These are phyloP conservation scores for Sebastes steindachneri DNA, from an alignment of 2,797 vertebrate genomes.

Conservation along the genomic window DNA sequence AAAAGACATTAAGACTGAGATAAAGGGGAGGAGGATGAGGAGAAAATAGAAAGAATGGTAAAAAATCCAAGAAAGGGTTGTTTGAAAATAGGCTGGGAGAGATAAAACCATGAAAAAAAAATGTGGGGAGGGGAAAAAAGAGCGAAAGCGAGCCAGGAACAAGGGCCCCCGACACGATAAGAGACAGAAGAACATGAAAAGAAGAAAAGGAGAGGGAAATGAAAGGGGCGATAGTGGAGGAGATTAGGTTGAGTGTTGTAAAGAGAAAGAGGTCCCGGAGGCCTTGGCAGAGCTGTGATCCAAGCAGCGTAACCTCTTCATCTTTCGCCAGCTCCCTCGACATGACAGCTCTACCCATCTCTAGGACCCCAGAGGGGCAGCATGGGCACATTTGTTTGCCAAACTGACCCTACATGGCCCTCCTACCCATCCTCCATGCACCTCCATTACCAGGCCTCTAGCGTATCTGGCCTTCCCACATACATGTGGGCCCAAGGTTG, in stretches of 20 bases:
- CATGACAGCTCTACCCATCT: slow-evolving; percentile 65
- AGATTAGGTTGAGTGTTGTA: slow-evolving; percentile 58
- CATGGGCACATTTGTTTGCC: slow-evolving; percentile 42
- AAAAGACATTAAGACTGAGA: slow-evolving; percentile 55
- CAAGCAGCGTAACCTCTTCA: slow-evolving; percentile 68
- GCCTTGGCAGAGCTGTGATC: slow-evolving; percentile 63
- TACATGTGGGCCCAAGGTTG: not conserved
- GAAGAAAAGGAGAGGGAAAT: slow-evolving; percentile 43
- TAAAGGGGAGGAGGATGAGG: slow-evolving; percentile 8
- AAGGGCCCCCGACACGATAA: slow-evolving; percentile 41
- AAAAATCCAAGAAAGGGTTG: slow-evolving; percentile 31
- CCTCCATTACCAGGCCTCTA: slow-evolving; percentile 13
- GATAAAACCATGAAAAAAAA: slow-evolving; percentile 25
- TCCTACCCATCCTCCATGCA: slow-evolving; percentile 1
- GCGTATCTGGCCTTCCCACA: slow-evolving; percentile 1
- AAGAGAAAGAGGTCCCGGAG: slow-evolving; percentile 58
- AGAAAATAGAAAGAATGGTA: slow-evolving; percentile 30
- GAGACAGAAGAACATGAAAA: slow-evolving; percentile 49
- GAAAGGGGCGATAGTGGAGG: slow-evolving; percentile 48
- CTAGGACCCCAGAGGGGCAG: slow-evolving; percentile 53
- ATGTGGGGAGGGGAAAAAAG: not conserved
- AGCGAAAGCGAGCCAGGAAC: slow-evolving; percentile 33
- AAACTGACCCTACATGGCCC: slow-evolving; percentile 38
- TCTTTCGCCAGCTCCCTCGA: slow-evolving; percentile 63
- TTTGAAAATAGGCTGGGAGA: slow-evolving; percentile 32